Conservation (phyloP, 1,140 invertebrate genomes). For the Bombus superbus region DNA sequence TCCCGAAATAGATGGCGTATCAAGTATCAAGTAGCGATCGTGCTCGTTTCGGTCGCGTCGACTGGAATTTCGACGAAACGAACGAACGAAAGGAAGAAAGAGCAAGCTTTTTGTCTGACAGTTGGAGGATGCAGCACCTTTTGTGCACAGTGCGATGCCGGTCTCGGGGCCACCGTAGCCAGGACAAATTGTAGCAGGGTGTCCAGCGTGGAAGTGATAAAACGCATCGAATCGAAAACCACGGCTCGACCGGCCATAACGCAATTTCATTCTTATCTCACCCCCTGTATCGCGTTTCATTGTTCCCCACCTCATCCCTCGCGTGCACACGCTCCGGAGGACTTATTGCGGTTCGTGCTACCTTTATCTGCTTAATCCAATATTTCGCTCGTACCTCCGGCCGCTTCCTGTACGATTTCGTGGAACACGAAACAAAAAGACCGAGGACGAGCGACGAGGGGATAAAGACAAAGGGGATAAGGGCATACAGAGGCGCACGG, state of each 20-base stretch:
- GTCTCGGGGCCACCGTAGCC: background rate
- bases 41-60: background rate
- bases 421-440: conserved; percentile 17
- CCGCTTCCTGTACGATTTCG: conserved; percentile 33
- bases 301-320: conserved; percentile 17
- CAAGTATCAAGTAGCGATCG: background rate
- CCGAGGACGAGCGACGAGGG: background rate
- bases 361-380: conserved; percentile 54
- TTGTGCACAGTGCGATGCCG: background rate
- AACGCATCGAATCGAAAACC: conserved; percentile 55
- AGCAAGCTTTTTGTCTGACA: too few species aligned
- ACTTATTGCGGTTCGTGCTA: conserved; percentile 49
- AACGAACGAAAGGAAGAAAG: background rate
- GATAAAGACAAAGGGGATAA: background rate
- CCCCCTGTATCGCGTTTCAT: conserved; percentile 48
- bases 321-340: conserved; percentile 39
- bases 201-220: conserved; percentile 40
- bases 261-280: conserved; percentile 55
- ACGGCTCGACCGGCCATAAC: conserved; percentile 49
- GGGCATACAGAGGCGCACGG: too few species aligned
- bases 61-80: background rate
- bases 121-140: background rate
- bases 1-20: background rate
- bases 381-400: conserved; percentile 37
- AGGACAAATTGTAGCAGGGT: conserved; percentile 43